phyloP scores from a whole-genome alignment of 2,888 invertebrate genomes.

The Ectemnius continuus region DNA sequence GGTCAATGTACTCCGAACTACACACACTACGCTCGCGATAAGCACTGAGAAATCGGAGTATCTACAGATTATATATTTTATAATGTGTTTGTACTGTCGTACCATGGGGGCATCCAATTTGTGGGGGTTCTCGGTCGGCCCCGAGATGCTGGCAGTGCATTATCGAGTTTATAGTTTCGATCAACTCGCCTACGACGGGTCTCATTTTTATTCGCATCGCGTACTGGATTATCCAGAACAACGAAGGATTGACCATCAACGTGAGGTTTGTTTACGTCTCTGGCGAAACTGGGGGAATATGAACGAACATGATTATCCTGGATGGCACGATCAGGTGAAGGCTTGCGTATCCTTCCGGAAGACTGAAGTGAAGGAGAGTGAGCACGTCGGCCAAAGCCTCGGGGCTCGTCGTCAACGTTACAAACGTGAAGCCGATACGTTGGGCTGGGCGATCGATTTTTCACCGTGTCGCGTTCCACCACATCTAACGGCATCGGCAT shows the following conservation, averaged over 20 bases:
- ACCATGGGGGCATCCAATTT: constrained; percentile 80
- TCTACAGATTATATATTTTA: constrained; percentile 28
- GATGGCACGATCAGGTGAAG: constrained; percentile 56
- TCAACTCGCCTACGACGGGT: constrained; percentile 58
- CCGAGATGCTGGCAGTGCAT: constrained; percentile 62
- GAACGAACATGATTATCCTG: constrained; percentile 58
- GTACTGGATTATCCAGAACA: constrained; percentile 62
- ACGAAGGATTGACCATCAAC: constrained; percentile 68
- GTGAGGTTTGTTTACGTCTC: constrained; percentile 42
- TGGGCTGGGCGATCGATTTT: constrained; percentile 77
- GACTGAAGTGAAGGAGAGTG: constrained; percentile 62
- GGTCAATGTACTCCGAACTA: neutral
- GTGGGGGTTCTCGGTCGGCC: constrained; percentile 72
- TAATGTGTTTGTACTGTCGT: constrained; percentile 71
- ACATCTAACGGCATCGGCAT: constrained; percentile 54
- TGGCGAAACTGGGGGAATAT: constrained; percentile 74
- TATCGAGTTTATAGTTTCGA: constrained; percentile 70
- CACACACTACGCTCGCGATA: neutral
- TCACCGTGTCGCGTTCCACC: constrained; percentile 49
- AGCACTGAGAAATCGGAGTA: neutral
- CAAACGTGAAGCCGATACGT: constrained; percentile 75
- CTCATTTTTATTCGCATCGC: constrained; percentile 47
- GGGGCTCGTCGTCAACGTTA: constrained; percentile 74
- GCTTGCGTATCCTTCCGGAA: constrained; percentile 60
- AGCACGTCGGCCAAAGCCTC: constrained; percentile 62